These are phyloP conservation scores for Hirundo rustica DNA, from an alignment of 2,797 vertebrate species.

Conservation along the genomic window DNA sequence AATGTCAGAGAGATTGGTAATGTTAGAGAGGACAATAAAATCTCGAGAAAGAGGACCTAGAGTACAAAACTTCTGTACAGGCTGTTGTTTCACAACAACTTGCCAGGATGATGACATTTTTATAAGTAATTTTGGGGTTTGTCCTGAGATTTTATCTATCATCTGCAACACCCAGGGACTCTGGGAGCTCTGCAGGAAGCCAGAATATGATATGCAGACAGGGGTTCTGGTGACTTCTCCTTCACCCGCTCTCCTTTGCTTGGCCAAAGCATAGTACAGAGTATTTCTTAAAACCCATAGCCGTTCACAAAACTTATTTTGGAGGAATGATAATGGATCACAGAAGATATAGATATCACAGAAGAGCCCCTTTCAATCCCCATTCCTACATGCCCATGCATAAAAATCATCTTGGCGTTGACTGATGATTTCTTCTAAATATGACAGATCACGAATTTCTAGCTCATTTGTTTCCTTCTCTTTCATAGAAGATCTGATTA, in stretches of 20 bases:
- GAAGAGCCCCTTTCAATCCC: background rate
- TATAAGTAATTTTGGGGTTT: background rate
- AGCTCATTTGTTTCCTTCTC: slow-evolving; percentile 23
- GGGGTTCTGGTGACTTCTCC: background rate
- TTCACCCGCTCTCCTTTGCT: background rate
- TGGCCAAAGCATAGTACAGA: background rate
- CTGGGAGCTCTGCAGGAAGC: background rate
- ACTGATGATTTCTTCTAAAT: slow-evolving; percentile 32
- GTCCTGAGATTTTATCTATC: background rate
- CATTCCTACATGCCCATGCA: background rate
- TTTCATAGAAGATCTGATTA: slow-evolving; percentile 32
- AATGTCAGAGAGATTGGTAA: background rate
- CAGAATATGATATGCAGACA: background rate
- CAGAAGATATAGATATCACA: background rate
- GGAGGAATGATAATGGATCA: background rate
- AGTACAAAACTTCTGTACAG: background rate
- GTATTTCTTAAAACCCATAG: background rate
- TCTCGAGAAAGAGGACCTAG: background rate
- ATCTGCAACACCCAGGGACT: background rate
- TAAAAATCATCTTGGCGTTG: background rate
- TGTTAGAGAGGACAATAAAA: background rate
- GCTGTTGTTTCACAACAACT: background rate
- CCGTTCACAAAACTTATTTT: background rate
- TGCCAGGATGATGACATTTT: background rate
- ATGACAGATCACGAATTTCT: slow-evolving; percentile 26